A percentile compares a stretch with the other conserved stretches of the same genome.
These are phyloP conservation scores for Molothrus aeneus DNA, from an alignment of 2,797 vertebrate genomes.

Conservation along the genomic window DNA sequence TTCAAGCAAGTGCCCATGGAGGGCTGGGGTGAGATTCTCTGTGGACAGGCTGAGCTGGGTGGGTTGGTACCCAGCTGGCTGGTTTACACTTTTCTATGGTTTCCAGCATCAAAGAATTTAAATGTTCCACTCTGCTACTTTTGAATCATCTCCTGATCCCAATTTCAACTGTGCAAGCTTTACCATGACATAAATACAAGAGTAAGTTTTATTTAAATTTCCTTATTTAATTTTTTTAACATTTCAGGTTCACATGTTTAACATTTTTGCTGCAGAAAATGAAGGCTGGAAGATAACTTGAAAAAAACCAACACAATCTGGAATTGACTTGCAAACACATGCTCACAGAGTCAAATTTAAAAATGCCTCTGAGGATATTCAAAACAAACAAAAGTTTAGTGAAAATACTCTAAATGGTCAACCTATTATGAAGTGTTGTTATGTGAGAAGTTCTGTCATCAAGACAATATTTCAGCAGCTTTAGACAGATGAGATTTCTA, in stretches of 20 bases:
- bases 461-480: slow-evolving; percentile 30
- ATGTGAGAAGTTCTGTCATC: slow-evolving; percentile 35
- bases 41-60: background rate
- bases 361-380: background rate
- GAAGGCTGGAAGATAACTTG: background rate
- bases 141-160: background rate
- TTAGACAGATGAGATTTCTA: slow-evolving; percentile 25
- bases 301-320: background rate
- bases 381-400: slow-evolving; percentile 13
- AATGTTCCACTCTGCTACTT: background rate
- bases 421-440: background rate
- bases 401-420: background rate
- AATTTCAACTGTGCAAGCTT: background rate
- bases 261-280: background rate
- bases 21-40: background rate
- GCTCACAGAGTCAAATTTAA: background rate
- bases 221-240: background rate
- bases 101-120: background rate
- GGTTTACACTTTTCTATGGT: background rate
- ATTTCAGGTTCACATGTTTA: background rate
- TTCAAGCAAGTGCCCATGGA: background rate
- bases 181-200: background rate
- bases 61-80: background rate
- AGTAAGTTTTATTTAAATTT: background rate
- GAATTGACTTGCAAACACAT: background rate